phyloP scores from a whole-genome alignment of 2,888 invertebrate species.

The Blastobasis lacticolella region DNA sequence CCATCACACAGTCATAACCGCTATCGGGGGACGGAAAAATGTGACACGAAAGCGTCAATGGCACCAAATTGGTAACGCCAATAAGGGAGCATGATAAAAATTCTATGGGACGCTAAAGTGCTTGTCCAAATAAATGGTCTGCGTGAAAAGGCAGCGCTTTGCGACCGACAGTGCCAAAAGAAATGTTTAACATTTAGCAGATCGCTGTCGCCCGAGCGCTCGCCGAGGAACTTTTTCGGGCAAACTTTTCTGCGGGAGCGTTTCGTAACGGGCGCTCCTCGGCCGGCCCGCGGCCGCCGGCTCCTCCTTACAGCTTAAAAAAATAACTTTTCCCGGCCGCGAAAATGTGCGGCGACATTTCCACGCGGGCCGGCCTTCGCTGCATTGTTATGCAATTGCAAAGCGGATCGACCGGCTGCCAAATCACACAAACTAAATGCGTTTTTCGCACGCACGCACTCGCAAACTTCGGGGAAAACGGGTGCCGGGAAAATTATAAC shows the following conservation, averaged over 20 bases:
- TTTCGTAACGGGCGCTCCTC: conserved; percentile 51
- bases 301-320: conserved; percentile 20
- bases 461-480: conserved; percentile 34
- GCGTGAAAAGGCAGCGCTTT: conserved; percentile 21
- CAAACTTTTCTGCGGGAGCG: conserved; percentile 47
- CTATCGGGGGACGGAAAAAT: conserved; percentile 2
- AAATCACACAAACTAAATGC: conserved; percentile 37
- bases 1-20: conserved; percentile 32
- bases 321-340: conserved; percentile 47
- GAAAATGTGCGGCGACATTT: conserved; percentile 46
- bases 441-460: conserved; percentile 29
- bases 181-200: conserved; percentile 55
- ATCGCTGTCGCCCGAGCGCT: conserved; percentile 49
- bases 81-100: conserved; percentile 32
- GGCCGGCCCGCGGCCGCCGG: conserved; percentile 35
- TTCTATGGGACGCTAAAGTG: conserved; percentile 27
- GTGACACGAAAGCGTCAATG: conserved; percentile 15
- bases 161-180: conserved; percentile 45
- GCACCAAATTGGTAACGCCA: conserved; percentile 30
- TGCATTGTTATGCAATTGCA: conserved; percentile 68
- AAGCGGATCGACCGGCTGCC: conserved; percentile 37
- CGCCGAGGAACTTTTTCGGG: conserved; percentile 43
- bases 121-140: conserved; percentile 43
- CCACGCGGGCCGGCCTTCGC: conserved; percentile 53
- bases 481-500: conserved; percentile 45